phyloP scores from a whole-genome alignment of 2,113 vertebrate species.

The Puffinus mauretanicus region DNA sequence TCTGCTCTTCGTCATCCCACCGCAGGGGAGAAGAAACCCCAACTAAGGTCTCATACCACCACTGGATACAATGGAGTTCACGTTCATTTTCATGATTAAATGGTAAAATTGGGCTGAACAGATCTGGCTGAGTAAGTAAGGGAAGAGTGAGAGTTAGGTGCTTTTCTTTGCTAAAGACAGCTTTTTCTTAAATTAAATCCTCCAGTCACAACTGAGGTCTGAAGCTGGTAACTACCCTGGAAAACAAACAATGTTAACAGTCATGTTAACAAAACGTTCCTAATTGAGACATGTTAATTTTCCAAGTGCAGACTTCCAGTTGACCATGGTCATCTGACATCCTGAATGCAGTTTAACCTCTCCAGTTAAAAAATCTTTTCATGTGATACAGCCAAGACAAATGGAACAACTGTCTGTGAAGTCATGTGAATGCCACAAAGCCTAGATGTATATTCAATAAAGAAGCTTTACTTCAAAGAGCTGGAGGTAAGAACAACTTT shows the following conservation, averaged over 20 bases:
- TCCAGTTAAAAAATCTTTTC: neutral
- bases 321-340: neutral
- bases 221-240: neutral
- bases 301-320: neutral
- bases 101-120: neutral
- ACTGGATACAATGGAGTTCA: neutral
- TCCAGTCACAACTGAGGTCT: neutral
- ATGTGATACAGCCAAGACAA: neutral
- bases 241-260: neutral
- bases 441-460: neutral
- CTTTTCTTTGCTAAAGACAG: neutral
- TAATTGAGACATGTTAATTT: neutral
- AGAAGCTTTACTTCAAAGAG: neutral
- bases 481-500: neutral
- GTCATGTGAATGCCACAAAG: neutral
- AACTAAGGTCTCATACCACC: neutral
- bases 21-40: neutral
- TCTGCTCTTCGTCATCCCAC: neutral
- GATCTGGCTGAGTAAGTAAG: neutral
- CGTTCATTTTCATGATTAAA: neutral
- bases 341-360: neutral
- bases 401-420: neutral
- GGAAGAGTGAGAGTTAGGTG: neutral
- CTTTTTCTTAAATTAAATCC: neutral
- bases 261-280: neutral